These are phyloP conservation scores for Ooceraea biroi DNA, from an alignment of 1,140 invertebrate genomes.

Conservation along the genomic window DNA sequence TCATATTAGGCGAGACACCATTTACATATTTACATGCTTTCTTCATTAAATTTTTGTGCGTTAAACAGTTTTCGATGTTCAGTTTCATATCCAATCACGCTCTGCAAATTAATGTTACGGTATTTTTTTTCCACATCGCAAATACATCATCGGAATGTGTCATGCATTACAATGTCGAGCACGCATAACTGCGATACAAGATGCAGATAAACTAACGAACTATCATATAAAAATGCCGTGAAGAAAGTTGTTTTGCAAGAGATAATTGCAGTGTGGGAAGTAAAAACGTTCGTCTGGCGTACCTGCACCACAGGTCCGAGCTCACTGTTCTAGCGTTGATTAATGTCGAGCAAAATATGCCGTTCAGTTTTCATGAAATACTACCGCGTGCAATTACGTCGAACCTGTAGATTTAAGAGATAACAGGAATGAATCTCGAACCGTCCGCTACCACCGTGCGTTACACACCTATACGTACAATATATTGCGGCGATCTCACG, in stretches of 20 bases:
- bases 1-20: too few species aligned
- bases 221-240: slow-evolving; percentile 37
- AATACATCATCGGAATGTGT: slow-evolving; percentile 1
- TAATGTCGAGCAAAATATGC: slow-evolving; percentile 31
- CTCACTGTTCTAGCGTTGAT: slow-evolving; percentile 13
- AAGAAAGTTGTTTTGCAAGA: slow-evolving; percentile 60
- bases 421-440: not conserved
- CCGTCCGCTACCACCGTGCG: not conserved
- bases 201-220: slow-evolving; percentile 48
- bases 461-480: too few species aligned
- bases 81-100: too few species aligned
- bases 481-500: too few species aligned
- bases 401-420: not conserved
- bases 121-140: not conserved
- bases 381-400: not conserved
- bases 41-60: too few species aligned
- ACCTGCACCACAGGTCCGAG: slow-evolving; percentile 1
- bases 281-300: slow-evolving; percentile 43
- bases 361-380: slow-evolving; percentile 1
- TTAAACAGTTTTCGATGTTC: too few species aligned
- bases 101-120: not conserved
- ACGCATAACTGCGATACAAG: slow-evolving; percentile 25
- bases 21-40: too few species aligned
- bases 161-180: slow-evolving; percentile 1
- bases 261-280: slow-evolving; percentile 53